Base-by-base conservation (phyloP, 2,888 invertebrate genomes). In the Orchesellides sinensis region DNA sequence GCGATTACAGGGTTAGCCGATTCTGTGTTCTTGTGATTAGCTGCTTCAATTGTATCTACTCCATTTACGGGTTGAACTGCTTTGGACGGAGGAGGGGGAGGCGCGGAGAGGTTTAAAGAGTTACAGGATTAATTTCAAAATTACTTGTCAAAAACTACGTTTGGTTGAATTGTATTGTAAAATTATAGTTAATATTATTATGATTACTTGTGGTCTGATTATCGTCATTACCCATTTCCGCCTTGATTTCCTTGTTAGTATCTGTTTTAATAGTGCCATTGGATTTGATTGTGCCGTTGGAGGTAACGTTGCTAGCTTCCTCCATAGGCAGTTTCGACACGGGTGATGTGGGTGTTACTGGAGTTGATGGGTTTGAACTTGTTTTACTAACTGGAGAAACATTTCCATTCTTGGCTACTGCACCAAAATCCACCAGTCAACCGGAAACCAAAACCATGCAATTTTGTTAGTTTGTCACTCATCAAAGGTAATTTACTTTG, bases 391-490 rank as follows among this genome's bases (percentile, higher is more conserved):
- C 72, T 52, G 70, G 79, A 27, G 79, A 79, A n/a, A 79, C 72
- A 65, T 45, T 79, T 79, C 79, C 79, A 72, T 79, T 79, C 56
- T 70, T 70, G 40, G 65, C 79, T 65, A 65, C 65, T 72, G 65
- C 65, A 63, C 25, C 27, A 63, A 47, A 72, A 65, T 79, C 79
- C 79, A 79, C 47, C 78, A 69, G 78, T 54, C 47, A 79, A 79
- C 79, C 79, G 72, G 61, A 79, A 78, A 78, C 78, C 78, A 78
- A 78, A 79, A 70, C 70, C 70, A 72, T 70, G 72, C 70, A 79
- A 72, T 40, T 32, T 72, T 70, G 70, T 79, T 72, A 72, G 70
- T 65, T 61, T 49, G 56, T 56, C 56, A 56, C n/a, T 56, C 32
- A 32, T 6, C 5, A 32, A 32, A 32, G 6, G 32, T 32, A n/a